phyloP scores from a whole-genome alignment of 2,888 invertebrate species.

The Aphodius sticticus region DNA sequence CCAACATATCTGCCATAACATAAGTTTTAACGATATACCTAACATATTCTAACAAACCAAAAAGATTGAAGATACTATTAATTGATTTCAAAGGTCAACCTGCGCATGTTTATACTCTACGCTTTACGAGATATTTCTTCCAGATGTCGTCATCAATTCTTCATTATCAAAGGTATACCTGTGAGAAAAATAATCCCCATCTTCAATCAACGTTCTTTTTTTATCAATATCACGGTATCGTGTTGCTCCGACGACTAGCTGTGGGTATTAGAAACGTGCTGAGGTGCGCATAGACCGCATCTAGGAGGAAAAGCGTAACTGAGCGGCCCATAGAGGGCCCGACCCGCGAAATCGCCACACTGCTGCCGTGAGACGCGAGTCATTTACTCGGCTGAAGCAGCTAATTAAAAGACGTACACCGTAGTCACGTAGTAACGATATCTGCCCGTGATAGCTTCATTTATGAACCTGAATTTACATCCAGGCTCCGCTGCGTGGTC shows the following conservation, averaged over 20 bases:
- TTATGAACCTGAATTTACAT: slow-evolving; percentile 27
- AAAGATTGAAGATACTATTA: too few relatives aligned
- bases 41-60: too few relatives aligned
- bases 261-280: neutral
- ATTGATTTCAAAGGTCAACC: too few relatives aligned
- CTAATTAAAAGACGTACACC: slow-evolving; percentile 41
- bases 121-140: slow-evolving; percentile 15
- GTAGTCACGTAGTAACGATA: slow-evolving; percentile 40
- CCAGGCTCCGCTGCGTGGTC: neutral
- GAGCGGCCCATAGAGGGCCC: neutral
- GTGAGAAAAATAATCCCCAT: neutral
- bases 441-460: slow-evolving; percentile 41
- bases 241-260: neutral
- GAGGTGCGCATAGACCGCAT: neutral
- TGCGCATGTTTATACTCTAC: too few relatives aligned
- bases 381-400: slow-evolving; percentile 37
- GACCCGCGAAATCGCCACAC: neutral
- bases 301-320: neutral
- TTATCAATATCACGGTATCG: neutral
- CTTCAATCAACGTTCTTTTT: neutral
- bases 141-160: slow-evolving; percentile 5
- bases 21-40: too few relatives aligned
- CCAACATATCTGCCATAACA: too few relatives aligned
- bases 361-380: slow-evolving; percentile 11
- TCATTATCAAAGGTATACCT: neutral